Evolutionary conservation across 2,797 vertebrate species (phyloP).

Genomic region (Smutsia temminckii): DNA sequence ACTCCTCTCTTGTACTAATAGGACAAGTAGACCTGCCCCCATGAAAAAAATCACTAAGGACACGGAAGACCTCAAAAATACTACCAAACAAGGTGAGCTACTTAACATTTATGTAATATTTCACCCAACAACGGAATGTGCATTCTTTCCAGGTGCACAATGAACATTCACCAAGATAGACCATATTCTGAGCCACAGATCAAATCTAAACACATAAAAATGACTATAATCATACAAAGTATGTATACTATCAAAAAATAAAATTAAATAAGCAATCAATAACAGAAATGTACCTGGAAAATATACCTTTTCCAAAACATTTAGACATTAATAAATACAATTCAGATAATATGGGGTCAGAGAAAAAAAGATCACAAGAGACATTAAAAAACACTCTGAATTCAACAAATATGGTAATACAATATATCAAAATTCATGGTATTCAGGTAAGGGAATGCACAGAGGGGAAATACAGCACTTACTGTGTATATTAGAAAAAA

Average conservation of each 20-base stretch:
- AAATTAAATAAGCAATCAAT: not conserved
- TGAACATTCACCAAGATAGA: not conserved
- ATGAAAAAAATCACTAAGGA: not conserved
- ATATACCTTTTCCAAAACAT: not conserved
- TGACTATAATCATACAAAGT: not conserved
- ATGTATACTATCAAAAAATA: not conserved
- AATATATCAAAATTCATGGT: not conserved
- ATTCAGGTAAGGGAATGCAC: not conserved
- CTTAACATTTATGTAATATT: not conserved
- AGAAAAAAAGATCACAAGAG: not conserved
- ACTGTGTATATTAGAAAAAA: not conserved
- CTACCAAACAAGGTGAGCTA: not conserved
- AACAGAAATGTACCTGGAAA: not conserved
- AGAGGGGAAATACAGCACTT: not conserved
- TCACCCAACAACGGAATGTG: not conserved
- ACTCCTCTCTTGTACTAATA: not conserved
- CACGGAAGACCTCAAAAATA: not conserved
- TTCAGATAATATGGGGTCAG: not conserved
- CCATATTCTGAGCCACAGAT: not conserved
- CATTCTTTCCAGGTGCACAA: not conserved
- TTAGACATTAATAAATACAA: not conserved
- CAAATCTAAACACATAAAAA: slow-evolving; percentile 22
- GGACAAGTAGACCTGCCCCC: not conserved
- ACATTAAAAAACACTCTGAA: not conserved
- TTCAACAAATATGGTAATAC: not conserved